phyloP scores from a whole-genome alignment of 1,140 invertebrate genomes.

The Archivesica marissinica region DNA sequence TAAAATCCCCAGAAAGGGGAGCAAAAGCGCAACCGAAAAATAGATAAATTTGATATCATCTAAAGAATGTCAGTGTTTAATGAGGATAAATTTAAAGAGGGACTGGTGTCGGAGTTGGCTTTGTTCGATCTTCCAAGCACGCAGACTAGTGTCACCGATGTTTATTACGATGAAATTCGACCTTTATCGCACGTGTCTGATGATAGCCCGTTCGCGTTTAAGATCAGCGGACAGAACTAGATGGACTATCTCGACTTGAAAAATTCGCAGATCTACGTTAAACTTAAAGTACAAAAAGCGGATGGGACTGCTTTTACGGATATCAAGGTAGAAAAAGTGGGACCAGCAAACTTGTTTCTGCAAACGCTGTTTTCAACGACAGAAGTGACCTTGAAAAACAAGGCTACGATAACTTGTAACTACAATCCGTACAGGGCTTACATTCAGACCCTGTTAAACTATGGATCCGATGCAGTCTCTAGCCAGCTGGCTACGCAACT shows the following conservation, averaged over 20 bases:
- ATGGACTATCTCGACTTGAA: slow-evolving; percentile 49
- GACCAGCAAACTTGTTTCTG: background rate
- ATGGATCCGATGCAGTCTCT: slow-evolving; percentile 12
- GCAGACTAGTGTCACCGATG: slow-evolving; percentile 44
- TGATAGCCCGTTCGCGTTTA: slow-evolving; percentile 57
- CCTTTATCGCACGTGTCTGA: slow-evolving; percentile 52
- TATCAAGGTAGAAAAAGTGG: background rate
- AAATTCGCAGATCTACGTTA: slow-evolving; percentile 30
- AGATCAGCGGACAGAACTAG: slow-evolving; percentile 49
- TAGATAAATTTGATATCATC: slow-evolving; percentile 13
- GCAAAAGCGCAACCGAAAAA: too few species aligned
- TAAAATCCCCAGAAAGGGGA: too few species aligned
- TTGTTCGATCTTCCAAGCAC: slow-evolving; percentile 54
- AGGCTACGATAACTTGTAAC: slow-evolving; percentile 32
- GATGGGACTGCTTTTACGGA: background rate
- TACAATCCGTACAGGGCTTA: slow-evolving; percentile 44
- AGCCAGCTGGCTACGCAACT: background rate
- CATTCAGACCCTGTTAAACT: slow-evolving; percentile 19
- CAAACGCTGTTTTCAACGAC: slow-evolving; percentile 9
- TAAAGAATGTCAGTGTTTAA: slow-evolving; percentile 25
- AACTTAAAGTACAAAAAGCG: background rate
- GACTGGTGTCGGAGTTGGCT: slow-evolving; percentile 39
- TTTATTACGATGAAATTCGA: slow-evolving; percentile 58
- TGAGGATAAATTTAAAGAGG: slow-evolving; percentile 5
- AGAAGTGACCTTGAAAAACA: background rate